Evolutionary conservation across 1,140 invertebrate species (phyloP).

Genomic region (Tetraneura akinire): DNA sequence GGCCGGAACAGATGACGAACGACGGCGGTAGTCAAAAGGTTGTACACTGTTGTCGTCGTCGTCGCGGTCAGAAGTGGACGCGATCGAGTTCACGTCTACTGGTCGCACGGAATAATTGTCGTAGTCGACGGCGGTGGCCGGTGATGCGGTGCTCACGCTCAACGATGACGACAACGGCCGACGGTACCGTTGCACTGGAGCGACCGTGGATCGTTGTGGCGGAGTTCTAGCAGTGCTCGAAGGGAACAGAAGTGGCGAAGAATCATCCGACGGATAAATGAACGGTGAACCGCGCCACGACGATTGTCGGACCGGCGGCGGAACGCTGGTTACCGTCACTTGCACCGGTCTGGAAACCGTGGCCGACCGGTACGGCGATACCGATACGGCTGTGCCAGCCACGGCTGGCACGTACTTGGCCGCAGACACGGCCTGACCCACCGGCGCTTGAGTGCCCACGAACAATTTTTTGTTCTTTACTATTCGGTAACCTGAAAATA

Average conservation of each 20-base stretch:
- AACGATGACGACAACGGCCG: background rate
- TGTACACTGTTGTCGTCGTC: background rate
- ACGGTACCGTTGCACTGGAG: background rate
- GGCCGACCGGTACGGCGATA: slow-evolving; percentile 32
- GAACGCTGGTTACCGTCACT: background rate
- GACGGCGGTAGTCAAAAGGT: background rate
- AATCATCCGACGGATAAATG: slow-evolving; percentile 33
- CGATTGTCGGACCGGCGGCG: background rate
- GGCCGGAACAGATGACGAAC: background rate
- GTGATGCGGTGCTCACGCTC: background rate
- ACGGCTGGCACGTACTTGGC: slow-evolving; percentile 71
- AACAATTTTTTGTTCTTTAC: slow-evolving; percentile 75
- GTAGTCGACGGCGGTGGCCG: background rate
- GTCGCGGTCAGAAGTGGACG: background rate
- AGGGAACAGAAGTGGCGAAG: slow-evolving; percentile 15
- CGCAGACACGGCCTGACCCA: slow-evolving; percentile 69
- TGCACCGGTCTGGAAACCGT: slow-evolving; percentile 12
- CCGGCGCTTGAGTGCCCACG: slow-evolving; percentile 71
- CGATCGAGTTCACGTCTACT: slow-evolving; percentile 37
- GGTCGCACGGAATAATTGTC: slow-evolving; percentile 12
- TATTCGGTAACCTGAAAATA: slow-evolving; percentile 69
- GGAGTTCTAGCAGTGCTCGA: slow-evolving; percentile 31
- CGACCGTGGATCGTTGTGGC: background rate
- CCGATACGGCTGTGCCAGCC: slow-evolving; percentile 60
- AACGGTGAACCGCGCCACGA: slow-evolving; percentile 41